Evolutionary conservation across 2,797 vertebrate genomes (phyloP).

Genomic region (Pogonophryne albipinna): DNA sequence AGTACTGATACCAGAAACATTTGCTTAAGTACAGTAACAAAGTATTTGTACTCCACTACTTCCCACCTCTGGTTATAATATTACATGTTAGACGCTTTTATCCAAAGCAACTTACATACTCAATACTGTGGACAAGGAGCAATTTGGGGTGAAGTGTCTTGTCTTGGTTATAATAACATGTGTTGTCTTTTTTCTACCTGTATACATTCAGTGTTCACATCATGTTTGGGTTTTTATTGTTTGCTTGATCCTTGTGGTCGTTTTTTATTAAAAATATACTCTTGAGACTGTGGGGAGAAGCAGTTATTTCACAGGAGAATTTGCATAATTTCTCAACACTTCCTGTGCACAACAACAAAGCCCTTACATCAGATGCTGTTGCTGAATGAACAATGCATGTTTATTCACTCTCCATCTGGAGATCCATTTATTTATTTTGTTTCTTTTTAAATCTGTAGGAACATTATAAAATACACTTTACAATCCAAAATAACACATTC

Average conservation of each 20-base stretch:
- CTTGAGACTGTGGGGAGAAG: conserved; percentile 86
- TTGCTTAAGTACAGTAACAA: too few species aligned
- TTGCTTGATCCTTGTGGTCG: neutral
- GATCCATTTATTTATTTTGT: neutral
- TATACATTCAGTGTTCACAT: neutral
- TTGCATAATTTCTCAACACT: conserved; percentile 80
- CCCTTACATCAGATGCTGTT: conserved; percentile 83
- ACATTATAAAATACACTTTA: neutral
- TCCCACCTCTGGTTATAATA: too few species aligned
- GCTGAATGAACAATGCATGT: conserved; percentile 89
- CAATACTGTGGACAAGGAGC: too few species aligned
- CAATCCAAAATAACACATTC: neutral
- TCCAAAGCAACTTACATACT: too few species aligned
- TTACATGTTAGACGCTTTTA: too few species aligned
- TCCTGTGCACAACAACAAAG: conserved; percentile 65
- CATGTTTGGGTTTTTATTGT: neutral
- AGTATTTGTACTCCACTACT: too few species aligned
- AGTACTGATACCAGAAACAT: too few species aligned
- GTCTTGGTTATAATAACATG: too few species aligned
- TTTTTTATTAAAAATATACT: conserved; percentile 43
- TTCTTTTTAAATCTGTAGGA: neutral
- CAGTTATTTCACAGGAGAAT: conserved; percentile 88
- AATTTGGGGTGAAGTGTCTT: too few species aligned
- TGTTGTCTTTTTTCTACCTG: neutral
- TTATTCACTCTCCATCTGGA: conserved; percentile 80